Conservation (phyloP, 1,140 invertebrate genomes). For the Drosophila ananassae region DNA sequence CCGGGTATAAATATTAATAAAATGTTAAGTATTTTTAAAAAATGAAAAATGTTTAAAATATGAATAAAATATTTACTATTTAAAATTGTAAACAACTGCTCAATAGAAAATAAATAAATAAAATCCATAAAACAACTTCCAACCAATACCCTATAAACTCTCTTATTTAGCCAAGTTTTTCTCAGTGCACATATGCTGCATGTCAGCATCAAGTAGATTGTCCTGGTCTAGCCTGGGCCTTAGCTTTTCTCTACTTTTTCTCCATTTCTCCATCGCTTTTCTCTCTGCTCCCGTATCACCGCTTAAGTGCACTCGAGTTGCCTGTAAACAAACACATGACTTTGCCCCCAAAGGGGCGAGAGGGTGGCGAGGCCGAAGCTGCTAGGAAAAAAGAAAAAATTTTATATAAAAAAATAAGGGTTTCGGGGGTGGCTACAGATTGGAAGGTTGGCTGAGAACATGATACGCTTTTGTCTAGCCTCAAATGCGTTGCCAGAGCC, state of each 20-base stretch:
- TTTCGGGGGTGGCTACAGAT: neutral
- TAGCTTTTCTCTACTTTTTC: constrained; percentile 26
- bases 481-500: constrained; percentile 30
- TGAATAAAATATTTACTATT: too few species aligned
- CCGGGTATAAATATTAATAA: too few species aligned
- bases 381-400: neutral
- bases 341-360: constrained; percentile 10
- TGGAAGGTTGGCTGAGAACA: constrained; percentile 39
- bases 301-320: constrained; percentile 79
- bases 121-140: neutral
- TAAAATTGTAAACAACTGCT: too few species aligned
- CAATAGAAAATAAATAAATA: too few species aligned
- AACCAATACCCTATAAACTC: neutral
- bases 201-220: constrained; percentile 41
- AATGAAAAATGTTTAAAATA: too few species aligned
- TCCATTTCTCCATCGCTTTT: constrained; percentile 28
- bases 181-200: constrained; percentile 19
- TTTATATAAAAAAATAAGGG: constrained; percentile 1
- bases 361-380: neutral
- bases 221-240: constrained; percentile 30
- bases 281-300: constrained; percentile 37
- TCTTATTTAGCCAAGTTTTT: neutral
- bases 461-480: constrained; percentile 75
- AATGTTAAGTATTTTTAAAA: too few species aligned
- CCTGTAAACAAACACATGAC: constrained; percentile 72